phyloP scores from a whole-genome alignment of 35 echinoderm and acorn worm genomes.

The Anneissia japonica region DNA sequence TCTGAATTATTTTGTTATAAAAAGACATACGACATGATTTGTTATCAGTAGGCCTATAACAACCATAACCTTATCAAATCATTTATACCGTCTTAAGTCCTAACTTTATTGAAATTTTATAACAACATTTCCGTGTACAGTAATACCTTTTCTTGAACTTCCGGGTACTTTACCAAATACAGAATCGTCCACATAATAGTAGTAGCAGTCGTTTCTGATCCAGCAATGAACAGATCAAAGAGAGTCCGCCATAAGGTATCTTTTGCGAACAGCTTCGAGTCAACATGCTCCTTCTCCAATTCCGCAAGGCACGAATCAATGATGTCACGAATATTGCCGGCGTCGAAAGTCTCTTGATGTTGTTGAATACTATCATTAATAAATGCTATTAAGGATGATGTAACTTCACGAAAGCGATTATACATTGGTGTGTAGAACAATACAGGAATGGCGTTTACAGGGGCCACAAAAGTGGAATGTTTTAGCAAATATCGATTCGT shows the following conservation, averaged over 20 bases:
- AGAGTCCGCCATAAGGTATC: constrained; percentile 7
- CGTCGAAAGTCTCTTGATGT: constrained; percentile 32
- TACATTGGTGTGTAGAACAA: constrained; percentile 12
- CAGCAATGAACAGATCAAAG: constrained; percentile 66
- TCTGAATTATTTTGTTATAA: too few relatives aligned
- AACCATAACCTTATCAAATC: too few relatives aligned
- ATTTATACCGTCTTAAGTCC: too few relatives aligned
- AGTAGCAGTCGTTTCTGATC: constrained; percentile 60
- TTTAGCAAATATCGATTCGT: constrained; percentile 3
- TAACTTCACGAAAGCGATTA: neutral
- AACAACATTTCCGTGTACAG: too few relatives aligned
- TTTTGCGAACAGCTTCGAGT: constrained; percentile 18
- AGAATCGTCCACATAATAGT: constrained; percentile 66
- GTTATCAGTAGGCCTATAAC: too few relatives aligned
- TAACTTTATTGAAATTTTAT: too few relatives aligned
- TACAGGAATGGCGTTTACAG: neutral
- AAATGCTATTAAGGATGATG: constrained; percentile 1
- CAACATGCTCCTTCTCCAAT: neutral
- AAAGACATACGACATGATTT: too few relatives aligned
- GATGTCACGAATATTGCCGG: constrained; percentile 42
- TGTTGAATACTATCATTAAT: constrained; percentile 21
- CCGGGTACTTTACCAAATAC: constrained; percentile 48
- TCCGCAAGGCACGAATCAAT: constrained; percentile 53
- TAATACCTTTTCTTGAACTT: constrained; percentile 64
- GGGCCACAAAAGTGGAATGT: neutral